Base-by-base conservation (phyloP, 2,113 vertebrate species). In the Nycticebus coucang region DNA sequence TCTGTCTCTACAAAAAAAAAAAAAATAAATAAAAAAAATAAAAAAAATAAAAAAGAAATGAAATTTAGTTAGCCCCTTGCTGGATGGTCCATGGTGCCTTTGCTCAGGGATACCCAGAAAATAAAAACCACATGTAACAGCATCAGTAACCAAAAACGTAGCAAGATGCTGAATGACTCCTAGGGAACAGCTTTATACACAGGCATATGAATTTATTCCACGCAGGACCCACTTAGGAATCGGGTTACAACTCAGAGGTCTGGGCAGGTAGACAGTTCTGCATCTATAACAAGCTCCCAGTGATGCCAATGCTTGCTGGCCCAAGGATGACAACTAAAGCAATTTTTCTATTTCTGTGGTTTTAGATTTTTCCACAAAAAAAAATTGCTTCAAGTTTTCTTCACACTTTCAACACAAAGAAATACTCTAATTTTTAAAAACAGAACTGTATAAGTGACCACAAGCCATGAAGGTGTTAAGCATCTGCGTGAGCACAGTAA, bases 371-470 rank as follows among this genome's bases (percentile, higher is more conserved):
- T 62, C 37, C 84, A 79, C 35, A 45, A 77, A 85, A 91, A 68
- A 60, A 26, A 68, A 53, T 13, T 5, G 15, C 26, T 45, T 28
- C 78, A 89, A 26, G 18, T 45, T 45, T 71, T 86, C 24, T 41
- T 15, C 21, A 71, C 37, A 13, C 79, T n/a, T 24, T 85, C 30
- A 59, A 28, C n/a, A 59, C 50, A 87, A 93, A 55, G 15, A 68
- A 81, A 62, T 81, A 87, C 11, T 62, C 68, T 68, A 53, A 85
- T 78, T 91, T 85, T 88, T 72, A 89, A 92, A 95, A 3, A 94
- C 4, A 87, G 13, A 95, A 91, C 28, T 88, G 10, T 75, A 88
- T 24, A 30, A 41, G 41, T 71, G 93, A 92, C 5, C 13, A 85
- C 13, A 57, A 88, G 26, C 74, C 60, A 87, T 53, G 12, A 50